Evolutionary conservation across 2,888 invertebrate species (phyloP), one percentile per base, ranked within the genome.

Genomic region (Platycheirus rosarum): DNA sequence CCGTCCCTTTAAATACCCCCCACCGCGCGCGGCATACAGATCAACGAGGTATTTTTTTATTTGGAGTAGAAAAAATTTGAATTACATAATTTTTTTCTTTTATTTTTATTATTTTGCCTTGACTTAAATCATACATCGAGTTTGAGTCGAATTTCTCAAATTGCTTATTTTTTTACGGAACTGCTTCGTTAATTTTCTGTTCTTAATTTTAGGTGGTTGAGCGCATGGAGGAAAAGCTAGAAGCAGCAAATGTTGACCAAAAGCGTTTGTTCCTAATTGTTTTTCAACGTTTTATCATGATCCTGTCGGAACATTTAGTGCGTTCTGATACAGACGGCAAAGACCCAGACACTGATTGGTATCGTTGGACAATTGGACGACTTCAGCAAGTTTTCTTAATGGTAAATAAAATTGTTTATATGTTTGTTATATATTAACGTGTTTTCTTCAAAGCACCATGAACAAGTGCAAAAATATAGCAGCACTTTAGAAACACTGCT

Each of bases 201-300:
- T 49, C 48, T 74, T 18, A 35, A 55, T 68, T 68, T 11, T 2
- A 98, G 92, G 95, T 96, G 88, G 96, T 98, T 1, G 98, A 98
- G 89, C 93, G 97, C 70, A 97, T 98, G 97, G 98, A 98, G 89
- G 98, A 98, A 90, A 95, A 96, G 77, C 90, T 98, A 74, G 98
- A 98, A 91, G 95, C 96, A 2, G 97, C 97, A 0, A 97, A 98
- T 91, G 97, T 97, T 85, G 98, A 98, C 91, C 98, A 98, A 91
- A 98, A 98, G 91, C 96, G 98, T 88, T 92, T 98, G 84, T 98
- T 98, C 91, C 94, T 98, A 84, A 98, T 98, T 89, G 97, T 98
- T 87, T 98, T 98, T 91, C 98, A 98, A 93, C 93, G 98, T 77
- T 99, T 99, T 92, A 98, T 98, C 86, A 98, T 98, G 96, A 97